Evolutionary conservation across 2,888 invertebrate species (phyloP).

Genomic region (Eubasilissa splendida): DNA sequence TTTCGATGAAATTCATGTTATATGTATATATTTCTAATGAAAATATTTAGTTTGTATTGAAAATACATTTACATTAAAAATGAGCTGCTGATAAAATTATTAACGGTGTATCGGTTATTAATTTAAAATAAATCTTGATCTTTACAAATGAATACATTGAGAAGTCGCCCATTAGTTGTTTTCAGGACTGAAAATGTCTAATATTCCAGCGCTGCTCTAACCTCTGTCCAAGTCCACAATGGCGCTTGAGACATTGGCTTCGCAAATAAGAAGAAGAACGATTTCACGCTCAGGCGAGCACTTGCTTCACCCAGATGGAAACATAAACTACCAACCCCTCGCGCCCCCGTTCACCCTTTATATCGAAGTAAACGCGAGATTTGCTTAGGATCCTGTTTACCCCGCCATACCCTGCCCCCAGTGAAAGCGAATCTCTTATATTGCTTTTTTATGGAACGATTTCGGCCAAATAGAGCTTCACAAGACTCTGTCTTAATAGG

Average conservation of each 20-base stretch:
- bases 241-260: constrained; percentile 54
- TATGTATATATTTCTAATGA: no score
- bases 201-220: constrained; percentile 29
- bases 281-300: constrained; percentile 55
- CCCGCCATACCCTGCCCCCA: not conserved
- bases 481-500: constrained; percentile 47
- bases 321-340: constrained; percentile 26
- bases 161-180: constrained; percentile 3
- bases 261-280: constrained; percentile 54
- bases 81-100: no score
- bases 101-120: no score
- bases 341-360: constrained; percentile 23
- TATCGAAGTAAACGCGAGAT: constrained; percentile 32
- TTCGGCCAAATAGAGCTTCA: constrained; percentile 38
- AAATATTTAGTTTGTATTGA: no score
- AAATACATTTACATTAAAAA: no score
- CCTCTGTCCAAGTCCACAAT: constrained; percentile 45
- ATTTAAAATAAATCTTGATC: not conserved
- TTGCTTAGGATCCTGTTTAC: constrained; percentile 36
- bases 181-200: not conserved
- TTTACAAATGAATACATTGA: not conserved
- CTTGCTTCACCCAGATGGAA: constrained; percentile 25
- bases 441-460: constrained; percentile 49
- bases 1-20: no score
- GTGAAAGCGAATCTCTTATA: constrained; percentile 31